Evolutionary conservation across 2,113 vertebrate genomes (phyloP).

Genomic region (Eclectus roratus): DNA sequence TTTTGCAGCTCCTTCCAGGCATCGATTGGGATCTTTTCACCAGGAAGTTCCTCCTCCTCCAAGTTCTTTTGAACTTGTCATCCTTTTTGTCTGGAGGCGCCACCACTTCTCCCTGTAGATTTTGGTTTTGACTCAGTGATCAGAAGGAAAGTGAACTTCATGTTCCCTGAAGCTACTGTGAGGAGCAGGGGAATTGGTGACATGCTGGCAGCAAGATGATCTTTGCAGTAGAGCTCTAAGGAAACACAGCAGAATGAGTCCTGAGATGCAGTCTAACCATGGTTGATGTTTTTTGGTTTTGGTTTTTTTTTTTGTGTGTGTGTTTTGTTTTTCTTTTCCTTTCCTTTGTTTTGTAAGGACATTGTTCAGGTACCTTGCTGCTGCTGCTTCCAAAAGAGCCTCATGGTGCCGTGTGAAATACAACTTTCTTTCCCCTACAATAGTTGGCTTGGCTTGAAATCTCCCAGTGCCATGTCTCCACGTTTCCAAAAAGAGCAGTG

Average conservation of each 20-base stretch:
- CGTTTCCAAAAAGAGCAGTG: background rate
- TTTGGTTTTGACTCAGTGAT: background rate
- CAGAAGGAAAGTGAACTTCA: background rate
- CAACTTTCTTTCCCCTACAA: background rate
- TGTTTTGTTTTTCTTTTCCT: background rate
- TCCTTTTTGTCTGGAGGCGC: background rate
- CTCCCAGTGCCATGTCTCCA: background rate
- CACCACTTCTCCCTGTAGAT: background rate
- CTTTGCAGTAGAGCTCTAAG: background rate
- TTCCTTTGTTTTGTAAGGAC: background rate
- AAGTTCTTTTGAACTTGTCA: background rate
- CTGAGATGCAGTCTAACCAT: background rate
- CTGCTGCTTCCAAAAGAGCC: background rate
- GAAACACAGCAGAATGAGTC: background rate
- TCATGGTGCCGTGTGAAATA: background rate
- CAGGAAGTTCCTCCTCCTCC: background rate
- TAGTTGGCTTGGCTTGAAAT: background rate
- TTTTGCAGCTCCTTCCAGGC: background rate
- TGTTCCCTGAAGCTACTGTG: background rate
- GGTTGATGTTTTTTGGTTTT: background rate
- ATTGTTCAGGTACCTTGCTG: background rate
- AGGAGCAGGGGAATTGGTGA: background rate
- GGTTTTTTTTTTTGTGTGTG: rapidly evolving
- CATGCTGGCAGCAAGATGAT: background rate
- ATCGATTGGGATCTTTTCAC: rapidly evolving